A percentile compares a stretch with the other conserved stretches of the same genome.
These are phyloP conservation scores for Drosophila truncata DNA, from an alignment of 1,140 invertebrate species.

Conservation along the genomic window DNA sequence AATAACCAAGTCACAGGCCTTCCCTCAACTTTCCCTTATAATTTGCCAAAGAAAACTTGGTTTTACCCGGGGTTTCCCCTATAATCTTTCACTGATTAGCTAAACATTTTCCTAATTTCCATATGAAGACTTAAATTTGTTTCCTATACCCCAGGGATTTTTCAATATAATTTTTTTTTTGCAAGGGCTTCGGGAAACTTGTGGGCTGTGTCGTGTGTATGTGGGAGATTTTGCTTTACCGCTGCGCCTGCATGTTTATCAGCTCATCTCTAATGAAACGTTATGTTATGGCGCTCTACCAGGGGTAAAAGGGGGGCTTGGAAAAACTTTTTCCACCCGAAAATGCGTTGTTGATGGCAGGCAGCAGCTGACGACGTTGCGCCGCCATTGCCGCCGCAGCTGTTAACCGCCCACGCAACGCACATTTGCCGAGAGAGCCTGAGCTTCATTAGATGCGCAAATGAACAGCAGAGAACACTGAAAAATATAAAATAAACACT, in stretches of 20 bases:
- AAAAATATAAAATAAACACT: no score
- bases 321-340: slow-evolving; percentile 63
- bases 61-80: neutral
- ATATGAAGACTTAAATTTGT: slow-evolving; percentile 1
- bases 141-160: neutral
- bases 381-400: slow-evolving; percentile 45
- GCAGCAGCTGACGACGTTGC: slow-evolving; percentile 30
- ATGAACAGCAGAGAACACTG: slow-evolving; percentile 57
- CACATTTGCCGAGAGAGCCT: slow-evolving; percentile 72
- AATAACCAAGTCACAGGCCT: neutral
- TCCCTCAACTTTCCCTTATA: neutral
- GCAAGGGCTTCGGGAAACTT: slow-evolving; percentile 13
- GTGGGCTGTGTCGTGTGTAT: slow-evolving; percentile 9
- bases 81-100: neutral
- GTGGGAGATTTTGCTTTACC: slow-evolving; percentile 1
- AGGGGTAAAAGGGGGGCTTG: neutral
- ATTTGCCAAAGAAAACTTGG: neutral
- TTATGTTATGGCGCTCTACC: slow-evolving; percentile 61
- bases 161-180: neutral
- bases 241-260: slow-evolving; percentile 68
- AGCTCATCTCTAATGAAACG: slow-evolving; percentile 79
- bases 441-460: slow-evolving; percentile 79
- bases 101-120: neutral
- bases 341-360: slow-evolving; percentile 41
- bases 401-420: slow-evolving; percentile 76